Percentiles rank a stretch among this genome's conserved stretches.
phyloP scores from a whole-genome alignment of 2,113 vertebrate genomes.

The Cricetomys ansorgei region DNA sequence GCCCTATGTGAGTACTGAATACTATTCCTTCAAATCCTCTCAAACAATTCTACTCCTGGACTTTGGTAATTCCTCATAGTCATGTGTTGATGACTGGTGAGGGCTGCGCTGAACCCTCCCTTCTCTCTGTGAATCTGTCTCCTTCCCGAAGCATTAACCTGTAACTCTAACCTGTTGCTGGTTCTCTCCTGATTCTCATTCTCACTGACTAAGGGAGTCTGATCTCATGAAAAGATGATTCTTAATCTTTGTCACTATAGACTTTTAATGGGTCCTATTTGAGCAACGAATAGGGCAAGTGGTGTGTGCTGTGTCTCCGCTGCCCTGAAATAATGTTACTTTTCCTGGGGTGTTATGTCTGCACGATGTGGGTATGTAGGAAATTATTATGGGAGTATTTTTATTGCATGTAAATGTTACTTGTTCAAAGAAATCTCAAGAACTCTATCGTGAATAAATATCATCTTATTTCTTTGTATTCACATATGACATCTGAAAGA shows the following conservation, averaged over 20 bases:
- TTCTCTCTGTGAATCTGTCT: background rate
- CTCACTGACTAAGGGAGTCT: background rate
- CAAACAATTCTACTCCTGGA: background rate
- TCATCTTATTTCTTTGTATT: background rate
- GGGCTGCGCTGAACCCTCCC: background rate
- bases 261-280: background rate
- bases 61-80: background rate
- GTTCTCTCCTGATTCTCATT: background rate
- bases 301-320: background rate
- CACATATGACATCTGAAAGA: background rate
- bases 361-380: background rate
- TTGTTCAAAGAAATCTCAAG: background rate
- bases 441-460: background rate
- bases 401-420: background rate
- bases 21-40: background rate
- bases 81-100: background rate
- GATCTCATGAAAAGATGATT: background rate
- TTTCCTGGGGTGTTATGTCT: background rate
- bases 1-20: background rate
- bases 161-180: background rate
- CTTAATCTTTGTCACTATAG: background rate
- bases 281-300: background rate
- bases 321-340: background rate
- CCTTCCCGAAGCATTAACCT: background rate
- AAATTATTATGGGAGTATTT: background rate